Base-by-base conservation (phyloP, 2,797 vertebrate species). In the Xiphophorus birchmanni region DNA sequence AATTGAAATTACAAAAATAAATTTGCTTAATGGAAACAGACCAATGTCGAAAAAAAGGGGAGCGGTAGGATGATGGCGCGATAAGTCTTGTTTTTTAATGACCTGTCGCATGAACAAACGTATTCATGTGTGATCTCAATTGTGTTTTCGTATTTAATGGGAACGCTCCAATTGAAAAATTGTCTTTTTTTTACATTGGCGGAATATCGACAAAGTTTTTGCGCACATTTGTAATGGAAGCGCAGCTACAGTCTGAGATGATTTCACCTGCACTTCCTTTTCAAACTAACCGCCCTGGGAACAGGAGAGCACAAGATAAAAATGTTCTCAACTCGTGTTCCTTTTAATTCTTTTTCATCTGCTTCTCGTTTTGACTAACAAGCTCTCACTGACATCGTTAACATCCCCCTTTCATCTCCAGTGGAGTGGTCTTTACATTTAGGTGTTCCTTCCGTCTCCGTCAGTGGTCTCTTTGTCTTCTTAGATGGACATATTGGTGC, bases 401-500 rank as follows among this genome's bases (percentile, higher is more conserved):
- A 91, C 50, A 23, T 76, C 77, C 21, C 10, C 42, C 10, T 71
- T 32, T 26, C 75, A 37, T 47, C 52, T 44, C 2, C 50, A 74
- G 18, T 73, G 76, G 47, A 45, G 11, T 9, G 2, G 52, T 74
- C 50, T 75, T 32, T 80, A 37, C 56, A 12, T 78, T 42, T 60
- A 10, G 69, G 48, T 7, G 32, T 74, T 42, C 48, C 47, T 73
- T 69, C 37, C 37, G 42, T 82, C 79, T 80, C 75, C 4, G 47
- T 80, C 73, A 26, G 73, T 77, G 17, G 42, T 74, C 76, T 78
- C 90, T 89, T 91, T 90, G 87, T 91, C 94, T 65, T 91, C 90
- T 84, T 75, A 85, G 86, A 81, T 86, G 91, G 90, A 94, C 95
- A 94, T 96, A 93, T 92, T 90, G 90, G 76, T 92, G 84, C 94